Conservation (phyloP, 2,888 invertebrate genomes). For the Hypercompe scribonia region DNA sequence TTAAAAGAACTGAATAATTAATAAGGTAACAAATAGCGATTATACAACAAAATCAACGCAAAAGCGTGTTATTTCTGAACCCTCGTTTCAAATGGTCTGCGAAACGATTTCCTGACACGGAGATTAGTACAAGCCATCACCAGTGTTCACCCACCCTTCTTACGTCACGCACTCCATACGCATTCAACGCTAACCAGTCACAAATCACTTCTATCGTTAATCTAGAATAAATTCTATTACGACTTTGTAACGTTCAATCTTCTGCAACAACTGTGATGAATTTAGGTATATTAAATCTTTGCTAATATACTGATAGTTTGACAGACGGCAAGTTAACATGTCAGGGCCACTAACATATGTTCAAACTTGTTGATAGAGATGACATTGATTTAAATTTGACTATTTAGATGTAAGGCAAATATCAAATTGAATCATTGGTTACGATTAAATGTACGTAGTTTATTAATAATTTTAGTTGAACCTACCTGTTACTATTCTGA, state of each 20-base stretch:
- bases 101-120: constrained; percentile 87
- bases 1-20: constrained; percentile 66
- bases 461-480: neutral
- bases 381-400: constrained; percentile 70
- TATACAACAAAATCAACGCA: constrained; percentile 79
- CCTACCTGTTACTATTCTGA: constrained; percentile 93
- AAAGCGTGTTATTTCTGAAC: constrained; percentile 83
- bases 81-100: constrained; percentile 85
- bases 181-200: constrained; percentile 66
- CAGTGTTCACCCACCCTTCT: constrained; percentile 82
- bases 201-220: constrained; percentile 64
- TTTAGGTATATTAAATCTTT: constrained; percentile 57
- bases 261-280: constrained; percentile 34
- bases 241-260: constrained; percentile 65
- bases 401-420: constrained; percentile 38
- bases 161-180: constrained; percentile 84
- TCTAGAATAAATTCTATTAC: constrained; percentile 65
- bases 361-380: constrained; percentile 77
- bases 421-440: neutral
- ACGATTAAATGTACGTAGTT: neutral
- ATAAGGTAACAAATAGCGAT: constrained; percentile 75
- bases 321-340: constrained; percentile 86
- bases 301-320: constrained; percentile 78
- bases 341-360: constrained; percentile 76
- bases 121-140: constrained; percentile 87